phyloP scores from a whole-genome alignment of 2,888 invertebrate genomes.

The Camptogramma bilineatum region DNA sequence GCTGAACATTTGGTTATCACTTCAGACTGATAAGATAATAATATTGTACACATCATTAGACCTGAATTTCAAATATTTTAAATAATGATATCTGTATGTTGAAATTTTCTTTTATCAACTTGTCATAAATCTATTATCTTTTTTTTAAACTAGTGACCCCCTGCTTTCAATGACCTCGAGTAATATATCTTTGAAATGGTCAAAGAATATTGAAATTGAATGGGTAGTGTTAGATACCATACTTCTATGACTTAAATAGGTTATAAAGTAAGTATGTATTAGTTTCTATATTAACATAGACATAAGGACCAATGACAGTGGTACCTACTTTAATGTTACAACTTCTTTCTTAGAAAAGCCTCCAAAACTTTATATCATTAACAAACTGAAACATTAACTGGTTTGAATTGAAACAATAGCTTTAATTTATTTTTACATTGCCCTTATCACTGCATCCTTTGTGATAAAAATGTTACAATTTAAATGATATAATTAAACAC shows the following conservation, averaged over 20 bases:
- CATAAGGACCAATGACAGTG: too few species aligned
- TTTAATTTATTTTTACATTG: not conserved
- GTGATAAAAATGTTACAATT: not conserved
- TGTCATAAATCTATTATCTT: too few species aligned
- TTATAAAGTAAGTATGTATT: too few species aligned
- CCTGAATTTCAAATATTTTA: constrained; percentile 26
- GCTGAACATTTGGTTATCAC: constrained; percentile 53
- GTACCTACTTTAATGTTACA: not conserved
- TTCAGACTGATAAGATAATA: constrained; percentile 35
- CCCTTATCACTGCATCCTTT: not conserved
- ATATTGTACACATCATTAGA: constrained; percentile 27
- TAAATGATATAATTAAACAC: not conserved
- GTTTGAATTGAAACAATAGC: not conserved
- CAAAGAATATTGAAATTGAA: too few species aligned
- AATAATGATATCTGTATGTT: constrained; percentile 4
- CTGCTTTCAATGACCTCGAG: too few species aligned
- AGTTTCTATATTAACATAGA: too few species aligned
- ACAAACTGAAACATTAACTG: not conserved
- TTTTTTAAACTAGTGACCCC: too few species aligned
- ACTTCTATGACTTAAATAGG: too few species aligned
- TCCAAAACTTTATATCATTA: not conserved
- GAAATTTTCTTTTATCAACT: not conserved
- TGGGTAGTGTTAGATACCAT: too few species aligned
- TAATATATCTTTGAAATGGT: too few species aligned
- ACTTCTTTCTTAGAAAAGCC: not conserved